A percentile compares a stretch with the other conserved stretches of the same genome.
These are phyloP conservation scores for Pachymerium ferrugineum DNA, from an alignment of 2,888 invertebrate genomes.

Conservation along the genomic window DNA sequence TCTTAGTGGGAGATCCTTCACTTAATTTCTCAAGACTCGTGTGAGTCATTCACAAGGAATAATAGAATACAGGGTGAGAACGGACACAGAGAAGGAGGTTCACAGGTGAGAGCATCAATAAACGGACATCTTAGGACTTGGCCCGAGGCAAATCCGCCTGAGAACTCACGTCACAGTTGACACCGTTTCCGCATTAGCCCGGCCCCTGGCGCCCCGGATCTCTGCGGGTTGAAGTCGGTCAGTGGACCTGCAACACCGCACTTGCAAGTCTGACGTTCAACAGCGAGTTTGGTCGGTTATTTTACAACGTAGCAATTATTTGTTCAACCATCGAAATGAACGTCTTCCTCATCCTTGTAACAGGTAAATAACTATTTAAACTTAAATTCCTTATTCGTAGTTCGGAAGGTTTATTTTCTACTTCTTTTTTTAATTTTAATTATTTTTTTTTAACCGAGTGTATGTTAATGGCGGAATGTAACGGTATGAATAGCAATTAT, in stretches of 20 bases:
- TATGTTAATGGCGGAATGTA: background rate
- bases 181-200: conserved; percentile 9
- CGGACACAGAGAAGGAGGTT: background rate
- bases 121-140: background rate
- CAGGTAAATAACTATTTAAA: background rate
- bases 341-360: background rate
- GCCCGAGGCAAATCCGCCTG: background rate
- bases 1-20: background rate
- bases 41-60: background rate
- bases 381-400: background rate
- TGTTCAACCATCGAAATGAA: background rate
- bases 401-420: background rate
- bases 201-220: conserved; percentile 7
- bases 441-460: background rate
- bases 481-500: background rate
- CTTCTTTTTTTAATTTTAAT: background rate
- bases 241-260: background rate
- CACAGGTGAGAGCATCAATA: background rate
- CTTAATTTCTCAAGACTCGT: background rate
- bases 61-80: background rate
- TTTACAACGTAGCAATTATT: background rate
- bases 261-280: background rate
- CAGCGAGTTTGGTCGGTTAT: background rate
- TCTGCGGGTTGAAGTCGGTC: background rate
- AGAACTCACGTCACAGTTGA: background rate